phyloP scores from a whole-genome alignment of 2,888 invertebrate species.

The Papilio protenor region DNA sequence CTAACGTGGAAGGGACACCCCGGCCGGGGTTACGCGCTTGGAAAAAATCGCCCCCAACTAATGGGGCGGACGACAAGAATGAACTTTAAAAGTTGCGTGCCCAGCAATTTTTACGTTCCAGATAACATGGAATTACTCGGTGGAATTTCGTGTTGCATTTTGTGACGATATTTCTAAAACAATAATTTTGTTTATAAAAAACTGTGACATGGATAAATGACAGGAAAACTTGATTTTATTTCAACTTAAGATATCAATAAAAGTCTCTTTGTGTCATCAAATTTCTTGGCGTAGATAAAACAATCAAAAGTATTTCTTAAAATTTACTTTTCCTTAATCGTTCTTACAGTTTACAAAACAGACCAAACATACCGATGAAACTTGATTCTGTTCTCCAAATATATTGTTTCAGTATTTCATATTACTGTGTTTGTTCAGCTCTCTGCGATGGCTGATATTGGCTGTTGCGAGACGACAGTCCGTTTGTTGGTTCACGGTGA shows the following conservation, averaged over 20 bases:
- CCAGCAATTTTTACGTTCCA: conserved; percentile 34
- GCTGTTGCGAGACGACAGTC: conserved; percentile 28
- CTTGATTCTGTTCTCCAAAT: background rate
- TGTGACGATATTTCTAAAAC: background rate
- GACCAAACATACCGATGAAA: background rate
- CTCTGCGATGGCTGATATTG: conserved; percentile 31
- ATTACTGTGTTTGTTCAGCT: conserved; percentile 27
- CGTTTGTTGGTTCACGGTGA: conserved; percentile 44
- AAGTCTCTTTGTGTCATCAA: background rate
- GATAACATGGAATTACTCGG: conserved; percentile 45
- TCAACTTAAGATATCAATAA: background rate
- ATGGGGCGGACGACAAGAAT: conserved; percentile 71
- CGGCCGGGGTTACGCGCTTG: conserved; percentile 63
- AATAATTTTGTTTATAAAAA: background rate
- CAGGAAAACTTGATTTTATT: background rate
- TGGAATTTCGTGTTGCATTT: conserved; percentile 31
- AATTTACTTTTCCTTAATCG: background rate
- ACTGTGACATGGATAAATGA: too few species aligned
- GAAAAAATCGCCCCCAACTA: conserved; percentile 73
- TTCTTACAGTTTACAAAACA: background rate
- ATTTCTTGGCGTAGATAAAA: background rate
- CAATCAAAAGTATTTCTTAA: background rate
- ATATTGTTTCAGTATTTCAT: conserved; percentile 27
- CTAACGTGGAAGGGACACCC: conserved; percentile 52
- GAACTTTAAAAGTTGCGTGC: conserved; percentile 69